phyloP scores from a whole-genome alignment of 2,888 invertebrate genomes.

The Hirtodrosophila trivittata region DNA sequence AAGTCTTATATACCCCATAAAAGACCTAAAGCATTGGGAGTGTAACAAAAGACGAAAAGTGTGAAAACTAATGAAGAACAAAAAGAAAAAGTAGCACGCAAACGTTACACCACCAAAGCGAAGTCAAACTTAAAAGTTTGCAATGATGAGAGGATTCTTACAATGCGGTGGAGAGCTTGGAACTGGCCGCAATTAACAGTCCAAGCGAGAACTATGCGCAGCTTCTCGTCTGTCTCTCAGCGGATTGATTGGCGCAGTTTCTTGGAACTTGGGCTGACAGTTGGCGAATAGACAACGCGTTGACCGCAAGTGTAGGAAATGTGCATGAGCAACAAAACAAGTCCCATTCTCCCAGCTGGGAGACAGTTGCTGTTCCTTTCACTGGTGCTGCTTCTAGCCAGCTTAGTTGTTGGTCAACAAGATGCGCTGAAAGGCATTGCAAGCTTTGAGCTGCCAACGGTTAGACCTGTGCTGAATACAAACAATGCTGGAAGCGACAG shows the following conservation, averaged over 20 bases:
- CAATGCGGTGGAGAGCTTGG: neutral
- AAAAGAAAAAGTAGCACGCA: slow-evolving; percentile 41
- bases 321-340: slow-evolving; percentile 41
- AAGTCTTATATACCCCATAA: neutral
- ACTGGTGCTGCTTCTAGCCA: slow-evolving; percentile 6
- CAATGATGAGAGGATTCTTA: neutral
- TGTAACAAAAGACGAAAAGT: slow-evolving; percentile 37
- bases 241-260: slow-evolving; percentile 29
- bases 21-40: neutral
- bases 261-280: slow-evolving; percentile 49
- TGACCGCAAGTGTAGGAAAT: slow-evolving; percentile 57
- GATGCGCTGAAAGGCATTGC: slow-evolving; percentile 41
- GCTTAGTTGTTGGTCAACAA: slow-evolving; percentile 15
- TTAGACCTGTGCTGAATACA: slow-evolving; percentile 13
- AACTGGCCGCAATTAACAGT: slow-evolving; percentile 61
- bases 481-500: slow-evolving; percentile 20
- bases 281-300: slow-evolving; percentile 59
- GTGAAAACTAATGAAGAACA: slow-evolving; percentile 70
- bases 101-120: slow-evolving; percentile 27
- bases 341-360: slow-evolving; percentile 8
- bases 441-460: slow-evolving; percentile 39
- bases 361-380: slow-evolving; percentile 6
- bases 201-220: slow-evolving; percentile 35
- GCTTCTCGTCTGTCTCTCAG: slow-evolving; percentile 22
- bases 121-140: slow-evolving; percentile 40